Evolutionary conservation across 2,888 invertebrate species (phyloP).

Genomic region (Ceramica pisi): DNA sequence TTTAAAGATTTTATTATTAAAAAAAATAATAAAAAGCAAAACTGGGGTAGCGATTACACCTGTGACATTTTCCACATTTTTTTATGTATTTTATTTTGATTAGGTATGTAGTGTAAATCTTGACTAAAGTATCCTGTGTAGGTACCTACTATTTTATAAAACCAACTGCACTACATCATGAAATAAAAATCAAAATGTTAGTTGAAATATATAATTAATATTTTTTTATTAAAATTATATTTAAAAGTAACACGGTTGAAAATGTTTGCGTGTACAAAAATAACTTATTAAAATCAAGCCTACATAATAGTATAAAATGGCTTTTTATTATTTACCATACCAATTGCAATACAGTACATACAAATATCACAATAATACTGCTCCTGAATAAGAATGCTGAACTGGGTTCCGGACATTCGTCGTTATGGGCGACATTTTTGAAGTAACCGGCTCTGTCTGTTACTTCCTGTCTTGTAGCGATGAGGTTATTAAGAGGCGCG

Average conservation of each 20-base stretch:
- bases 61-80: no score
- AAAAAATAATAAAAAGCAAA: no score
- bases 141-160: no score
- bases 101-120: no score
- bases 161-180: background rate
- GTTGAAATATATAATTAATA: background rate
- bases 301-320: background rate
- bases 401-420: conserved; percentile 80
- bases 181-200: conserved; percentile 25
- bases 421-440: conserved; percentile 73
- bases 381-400: conserved; percentile 77
- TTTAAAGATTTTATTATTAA: no score
- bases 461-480: conserved; percentile 74
- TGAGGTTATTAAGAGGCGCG: conserved; percentile 70
- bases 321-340: conserved; percentile 62
- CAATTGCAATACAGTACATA: conserved; percentile 76
- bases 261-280: conserved; percentile 12
- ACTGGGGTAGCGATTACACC: no score
- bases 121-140: no score
- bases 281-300: background rate
- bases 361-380: conserved; percentile 80
- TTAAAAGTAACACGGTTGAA: conserved; percentile 20
- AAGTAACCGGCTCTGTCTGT: conserved; percentile 76
- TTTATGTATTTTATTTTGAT: no score
- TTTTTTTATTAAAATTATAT: conserved; percentile 16